Evolutionary conservation across 2,113 vertebrate genomes (phyloP).

Genomic region (Lagopus leucura): DNA sequence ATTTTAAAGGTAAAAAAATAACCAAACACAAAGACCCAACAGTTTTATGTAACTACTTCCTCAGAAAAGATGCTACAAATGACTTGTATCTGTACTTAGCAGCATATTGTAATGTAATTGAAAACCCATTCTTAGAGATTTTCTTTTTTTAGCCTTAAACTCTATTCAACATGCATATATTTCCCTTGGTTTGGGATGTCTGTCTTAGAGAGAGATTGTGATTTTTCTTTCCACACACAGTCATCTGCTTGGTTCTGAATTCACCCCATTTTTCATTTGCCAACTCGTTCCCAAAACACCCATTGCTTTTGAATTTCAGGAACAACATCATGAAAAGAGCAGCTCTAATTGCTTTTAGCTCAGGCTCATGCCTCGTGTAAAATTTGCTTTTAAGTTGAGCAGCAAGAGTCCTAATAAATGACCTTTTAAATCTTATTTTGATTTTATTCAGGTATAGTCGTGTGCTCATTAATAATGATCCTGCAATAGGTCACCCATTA

Average conservation of each 20-base stretch:
- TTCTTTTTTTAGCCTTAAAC: neutral
- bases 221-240: neutral
- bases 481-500: neutral
- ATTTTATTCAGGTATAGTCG: conserved; percentile 57
- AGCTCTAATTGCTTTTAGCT: conserved; percentile 18
- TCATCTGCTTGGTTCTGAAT: neutral
- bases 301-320: conserved; percentile 9
- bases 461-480: conserved; percentile 20
- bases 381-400: conserved; percentile 20
- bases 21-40: too few species aligned
- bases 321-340: neutral
- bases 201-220: neutral
- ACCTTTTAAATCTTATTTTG: conserved; percentile 45
- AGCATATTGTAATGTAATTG: neutral
- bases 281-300: neutral
- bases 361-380: neutral
- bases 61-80: neutral
- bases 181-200: neutral
- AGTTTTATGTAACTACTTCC: neutral
- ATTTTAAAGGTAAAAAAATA: neutral
- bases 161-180: neutral
- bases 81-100: neutral
- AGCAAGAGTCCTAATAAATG: conserved; percentile 47
- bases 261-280: conserved; percentile 2
- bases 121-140: neutral